Percentiles rank a stretch among this genome's conserved stretches.
These are phyloP conservation scores for Ametastegia equiseti DNA, from an alignment of 2,888 invertebrate species.

Conservation along the genomic window DNA sequence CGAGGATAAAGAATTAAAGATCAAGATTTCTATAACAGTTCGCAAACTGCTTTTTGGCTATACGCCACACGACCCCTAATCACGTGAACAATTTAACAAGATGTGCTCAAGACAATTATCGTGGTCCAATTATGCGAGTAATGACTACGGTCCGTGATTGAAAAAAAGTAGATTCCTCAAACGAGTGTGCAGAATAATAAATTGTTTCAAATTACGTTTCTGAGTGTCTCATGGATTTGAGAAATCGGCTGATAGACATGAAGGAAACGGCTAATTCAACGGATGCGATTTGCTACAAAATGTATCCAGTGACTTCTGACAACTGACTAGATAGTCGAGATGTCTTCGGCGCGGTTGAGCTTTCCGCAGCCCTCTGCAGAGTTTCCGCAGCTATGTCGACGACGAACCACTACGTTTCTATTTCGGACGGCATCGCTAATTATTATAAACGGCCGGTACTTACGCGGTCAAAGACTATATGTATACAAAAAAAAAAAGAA, in stretches of 20 bases:
- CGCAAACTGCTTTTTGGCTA: background rate
- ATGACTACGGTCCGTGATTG: background rate
- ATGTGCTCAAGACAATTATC: too few relatives aligned
- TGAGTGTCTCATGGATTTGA: background rate
- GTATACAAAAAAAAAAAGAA: background rate
- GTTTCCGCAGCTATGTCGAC: background rate
- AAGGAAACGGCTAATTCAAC: background rate
- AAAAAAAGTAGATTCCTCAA: background rate
- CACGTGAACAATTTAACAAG: too few relatives aligned
- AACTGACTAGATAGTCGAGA: background rate
- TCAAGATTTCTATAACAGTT: background rate
- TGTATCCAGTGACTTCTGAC: background rate
- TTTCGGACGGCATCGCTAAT: slow-evolving; percentile 66
- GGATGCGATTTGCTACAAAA: background rate
- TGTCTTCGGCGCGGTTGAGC: background rate
- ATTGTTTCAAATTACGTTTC: background rate
- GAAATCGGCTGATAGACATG: background rate
- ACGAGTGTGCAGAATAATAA: background rate
- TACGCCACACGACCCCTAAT: background rate
- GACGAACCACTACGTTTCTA: slow-evolving; percentile 53
- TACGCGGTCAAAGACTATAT: slow-evolving; percentile 44
- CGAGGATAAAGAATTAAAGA: background rate
- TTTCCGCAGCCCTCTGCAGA: background rate
- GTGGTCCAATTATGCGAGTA: background rate
- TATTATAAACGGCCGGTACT: slow-evolving; percentile 64